These are phyloP conservation scores for Lochmaea capreae DNA, from an alignment of 2,888 invertebrate genomes.

Conservation along the genomic window DNA sequence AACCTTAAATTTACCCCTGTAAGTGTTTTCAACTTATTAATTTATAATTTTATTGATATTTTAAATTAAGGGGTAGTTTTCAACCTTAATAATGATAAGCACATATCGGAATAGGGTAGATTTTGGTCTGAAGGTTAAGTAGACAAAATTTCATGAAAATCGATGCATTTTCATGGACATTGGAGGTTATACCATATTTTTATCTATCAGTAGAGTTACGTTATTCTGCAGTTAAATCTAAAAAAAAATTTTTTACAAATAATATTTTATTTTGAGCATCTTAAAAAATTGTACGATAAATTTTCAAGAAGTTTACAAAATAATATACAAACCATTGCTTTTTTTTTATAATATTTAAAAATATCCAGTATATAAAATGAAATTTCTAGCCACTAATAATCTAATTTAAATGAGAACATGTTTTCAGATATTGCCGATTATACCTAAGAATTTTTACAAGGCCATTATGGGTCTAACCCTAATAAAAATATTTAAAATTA, in stretches of 20 bases:
- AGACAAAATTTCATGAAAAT: no score
- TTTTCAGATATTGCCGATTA: neutral
- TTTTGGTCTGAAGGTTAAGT: no score
- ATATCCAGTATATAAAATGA: neutral
- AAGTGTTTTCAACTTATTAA: no score
- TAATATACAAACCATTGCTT: neutral
- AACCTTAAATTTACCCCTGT: no score
- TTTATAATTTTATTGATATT: no score
- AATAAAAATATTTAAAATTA: neutral
- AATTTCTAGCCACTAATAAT: neutral
- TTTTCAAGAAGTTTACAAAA: neutral
- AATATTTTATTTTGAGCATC: constrained; percentile 24
- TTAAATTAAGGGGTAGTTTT: no score
- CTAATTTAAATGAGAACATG: neutral
- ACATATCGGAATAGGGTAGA: no score
- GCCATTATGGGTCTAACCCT: constrained; percentile 10
- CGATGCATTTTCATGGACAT: no score
- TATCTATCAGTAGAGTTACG: constrained; percentile 1
- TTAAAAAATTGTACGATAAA: neutral
- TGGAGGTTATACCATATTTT: no score
- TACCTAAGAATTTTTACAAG: constrained; percentile 17
- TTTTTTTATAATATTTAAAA: neutral
- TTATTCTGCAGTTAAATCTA: neutral
- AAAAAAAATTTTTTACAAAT: constrained; percentile 13
- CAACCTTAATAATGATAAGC: no score